Percentiles rank a stretch among this genome's conserved stretches.
Conservation (phyloP, 2,113 vertebrate species). For the Hystrix brachyura region DNA sequence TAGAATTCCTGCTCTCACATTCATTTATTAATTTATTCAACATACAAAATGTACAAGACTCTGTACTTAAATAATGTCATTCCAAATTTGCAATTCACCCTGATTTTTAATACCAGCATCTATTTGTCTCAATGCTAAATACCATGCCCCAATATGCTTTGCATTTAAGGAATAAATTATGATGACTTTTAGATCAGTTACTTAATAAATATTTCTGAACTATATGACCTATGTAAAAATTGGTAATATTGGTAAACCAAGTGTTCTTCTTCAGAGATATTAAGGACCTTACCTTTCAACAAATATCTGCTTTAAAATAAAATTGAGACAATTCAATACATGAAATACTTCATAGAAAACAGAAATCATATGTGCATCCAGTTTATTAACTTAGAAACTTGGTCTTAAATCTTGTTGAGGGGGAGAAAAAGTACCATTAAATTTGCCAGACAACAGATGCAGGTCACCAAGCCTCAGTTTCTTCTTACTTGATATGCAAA, state of each 20-base stretch:
- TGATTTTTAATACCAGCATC: conserved; percentile 66
- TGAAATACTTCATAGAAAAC: not conserved
- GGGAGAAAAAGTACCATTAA: too few species aligned
- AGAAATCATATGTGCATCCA: not conserved
- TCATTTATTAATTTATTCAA: conserved; percentile 46
- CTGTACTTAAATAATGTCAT: conserved; percentile 45
- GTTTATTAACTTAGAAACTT: not conserved
- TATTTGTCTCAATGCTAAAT: conserved; percentile 68
- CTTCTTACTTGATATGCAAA: not conserved
- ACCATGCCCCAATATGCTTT: not conserved
- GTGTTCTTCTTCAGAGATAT: conserved; percentile 18
- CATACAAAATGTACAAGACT: conserved; percentile 36
- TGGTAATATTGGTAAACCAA: conserved; percentile 31
- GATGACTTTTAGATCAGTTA: conserved; percentile 1
- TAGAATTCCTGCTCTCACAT: not conserved
- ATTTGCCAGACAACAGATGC: not conserved
- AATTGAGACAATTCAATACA: not conserved
- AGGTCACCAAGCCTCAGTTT: conserved; percentile 16
- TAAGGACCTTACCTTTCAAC: conserved; percentile 35
- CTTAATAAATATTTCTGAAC: conserved; percentile 3
- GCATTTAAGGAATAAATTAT: conserved; percentile 17
- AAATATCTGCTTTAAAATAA: conserved; percentile 37
- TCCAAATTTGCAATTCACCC: conserved; percentile 39
- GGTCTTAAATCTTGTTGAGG: too few species aligned
- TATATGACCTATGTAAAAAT: not conserved